Evolutionary conservation across 1,140 invertebrate genomes (phyloP), one percentile per base, ranked within the genome.

Genomic region (Charaxes varanes): DNA sequence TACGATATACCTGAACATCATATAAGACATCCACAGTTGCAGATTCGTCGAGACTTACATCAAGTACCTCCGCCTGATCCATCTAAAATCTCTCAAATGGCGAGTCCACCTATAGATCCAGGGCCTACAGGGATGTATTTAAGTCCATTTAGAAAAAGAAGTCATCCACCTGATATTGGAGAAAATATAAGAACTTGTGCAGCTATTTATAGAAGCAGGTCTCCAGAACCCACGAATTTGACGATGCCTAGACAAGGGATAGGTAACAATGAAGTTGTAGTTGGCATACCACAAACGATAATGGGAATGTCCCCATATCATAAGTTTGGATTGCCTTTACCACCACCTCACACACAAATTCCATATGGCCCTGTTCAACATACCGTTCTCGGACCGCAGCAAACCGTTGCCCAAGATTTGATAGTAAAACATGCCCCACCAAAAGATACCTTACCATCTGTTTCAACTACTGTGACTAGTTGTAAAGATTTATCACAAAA

Each of bases 21-120:
- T 59, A 64, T 73, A 8, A 59, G 80, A 59, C 78, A 83, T 65
- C 72, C 74, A 8, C 71, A 84, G 44, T 57, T 92, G 14, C 91
- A 93, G 53, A 92, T 93, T 12, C 85, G 92, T 18, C 83, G 91
- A 63, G 91, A 92, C 54, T 73, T 93, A 12, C 86, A 91, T 40
- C 89, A 88, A 50, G 58, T 81, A 1, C 34, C 56, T 22, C 74
- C 76, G 13, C 70, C 67, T 6, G 78, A 84, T 45, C 65, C 87
- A 61, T 45, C 85, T 50, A 77, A 89, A 85, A 69, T 83, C 14
- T 49, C 52, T 34, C 68, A 73, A 57, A 62, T 80, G 32, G 17
- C 64, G 3, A 80, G 65, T 46, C 62, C 70, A 6, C 53, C 74
- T 6, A 88, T 87, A 70, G 88, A 73, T 80, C 86, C 86, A 66